Evolutionary conservation across 2,113 vertebrate genomes (phyloP).

Genomic region (Rhombomys opimus): DNA sequence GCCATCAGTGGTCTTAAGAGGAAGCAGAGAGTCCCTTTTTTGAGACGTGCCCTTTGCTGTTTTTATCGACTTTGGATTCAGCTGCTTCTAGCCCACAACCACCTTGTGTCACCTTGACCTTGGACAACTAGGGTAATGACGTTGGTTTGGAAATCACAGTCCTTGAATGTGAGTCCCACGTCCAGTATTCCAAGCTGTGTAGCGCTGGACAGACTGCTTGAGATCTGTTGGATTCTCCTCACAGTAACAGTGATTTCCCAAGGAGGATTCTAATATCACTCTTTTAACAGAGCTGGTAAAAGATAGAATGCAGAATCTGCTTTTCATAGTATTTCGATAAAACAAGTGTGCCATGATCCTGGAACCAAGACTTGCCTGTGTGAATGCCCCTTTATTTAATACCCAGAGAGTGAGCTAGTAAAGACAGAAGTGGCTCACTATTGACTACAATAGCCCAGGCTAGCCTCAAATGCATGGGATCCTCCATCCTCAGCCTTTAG

Average conservation of each 20-base stretch:
- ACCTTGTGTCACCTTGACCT: background rate
- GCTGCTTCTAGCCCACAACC: background rate
- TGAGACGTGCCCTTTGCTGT: background rate
- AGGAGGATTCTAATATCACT: background rate
- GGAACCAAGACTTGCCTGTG: background rate
- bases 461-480: background rate
- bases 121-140: background rate
- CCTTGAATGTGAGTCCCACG: background rate
- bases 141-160: background rate
- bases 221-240: background rate
- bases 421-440: background rate
- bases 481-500: background rate
- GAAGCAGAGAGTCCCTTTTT: background rate
- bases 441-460: background rate
- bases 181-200: background rate
- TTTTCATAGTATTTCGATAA: background rate
- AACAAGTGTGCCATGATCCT: background rate
- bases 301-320: background rate
- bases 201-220: background rate
- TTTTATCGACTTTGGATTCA: background rate
- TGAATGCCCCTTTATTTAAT: conserved; percentile 15
- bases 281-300: background rate
- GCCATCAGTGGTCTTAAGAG: background rate
- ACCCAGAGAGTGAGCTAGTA: background rate
- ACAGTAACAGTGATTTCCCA: background rate